These are phyloP conservation scores for Ispidina picta DNA, from an alignment of 2,797 vertebrate genomes.

Conservation along the genomic window DNA sequence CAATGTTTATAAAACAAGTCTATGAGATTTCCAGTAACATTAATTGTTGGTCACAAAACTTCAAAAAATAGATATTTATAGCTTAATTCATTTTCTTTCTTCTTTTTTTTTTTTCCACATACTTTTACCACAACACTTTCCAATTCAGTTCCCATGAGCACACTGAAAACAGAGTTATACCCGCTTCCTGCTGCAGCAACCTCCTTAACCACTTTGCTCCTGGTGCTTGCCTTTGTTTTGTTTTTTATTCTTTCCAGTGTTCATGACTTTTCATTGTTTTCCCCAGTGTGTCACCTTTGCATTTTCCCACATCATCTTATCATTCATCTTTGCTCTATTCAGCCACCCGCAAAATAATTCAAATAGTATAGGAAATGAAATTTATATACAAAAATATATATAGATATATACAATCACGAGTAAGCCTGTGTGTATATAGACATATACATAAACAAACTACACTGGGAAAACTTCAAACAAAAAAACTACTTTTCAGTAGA, in stretches of 20 bases:
- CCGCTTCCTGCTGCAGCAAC: constrained; percentile 79
- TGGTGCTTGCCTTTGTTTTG: constrained; percentile 41
- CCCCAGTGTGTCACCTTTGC: constrained; percentile 64
- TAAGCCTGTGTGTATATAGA: not conserved
- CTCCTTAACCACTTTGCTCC: constrained; percentile 76
- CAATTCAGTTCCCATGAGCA: constrained; percentile 77
- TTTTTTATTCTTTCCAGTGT: constrained; percentile 61
- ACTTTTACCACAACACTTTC: constrained; percentile 82
- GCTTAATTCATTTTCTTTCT: constrained; percentile 66
- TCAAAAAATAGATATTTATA: constrained; percentile 83
- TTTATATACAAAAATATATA: not conserved
- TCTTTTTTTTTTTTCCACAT: constrained; percentile 59
- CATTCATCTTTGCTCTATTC: constrained; percentile 44
- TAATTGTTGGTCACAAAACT: constrained; percentile 80
- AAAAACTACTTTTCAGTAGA: not conserved
- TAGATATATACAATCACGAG: not conserved
- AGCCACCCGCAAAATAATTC: constrained; percentile 57
- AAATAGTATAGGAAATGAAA: constrained; percentile 20
- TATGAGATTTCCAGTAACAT: constrained; percentile 80
- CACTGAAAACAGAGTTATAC: constrained; percentile 73
- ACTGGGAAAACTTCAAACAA: not conserved
- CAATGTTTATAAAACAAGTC: constrained; percentile 68
- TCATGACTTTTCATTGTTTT: constrained; percentile 71
- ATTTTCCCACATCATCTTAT: constrained; percentile 73
- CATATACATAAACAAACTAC: not conserved